Conservation (phyloP, 1,140 invertebrate genomes). For the Prorops nasuta region DNA sequence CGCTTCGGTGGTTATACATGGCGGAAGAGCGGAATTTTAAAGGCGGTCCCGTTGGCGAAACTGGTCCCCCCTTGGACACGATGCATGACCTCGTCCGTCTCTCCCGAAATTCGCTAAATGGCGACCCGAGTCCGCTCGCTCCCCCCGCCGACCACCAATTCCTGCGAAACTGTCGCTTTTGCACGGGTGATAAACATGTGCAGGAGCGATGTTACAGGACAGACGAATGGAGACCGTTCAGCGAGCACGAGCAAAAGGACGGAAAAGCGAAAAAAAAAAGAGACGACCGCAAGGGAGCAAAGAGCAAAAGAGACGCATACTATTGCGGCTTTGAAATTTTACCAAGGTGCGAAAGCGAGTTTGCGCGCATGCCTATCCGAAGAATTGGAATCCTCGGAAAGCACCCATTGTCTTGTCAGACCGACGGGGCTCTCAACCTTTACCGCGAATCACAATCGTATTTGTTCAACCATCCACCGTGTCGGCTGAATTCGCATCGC, state of each 20-base stretch:
- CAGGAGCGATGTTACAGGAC: conserved; percentile 24
- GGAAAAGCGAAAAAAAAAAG: conserved; percentile 19
- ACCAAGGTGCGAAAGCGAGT: too few species aligned
- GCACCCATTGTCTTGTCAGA: conserved; percentile 12
- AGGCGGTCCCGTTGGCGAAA: too few species aligned
- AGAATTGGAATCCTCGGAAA: too few species aligned
- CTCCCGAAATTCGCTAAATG: too few species aligned
- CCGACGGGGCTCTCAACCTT: too few species aligned
- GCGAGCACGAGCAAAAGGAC: conserved; percentile 10
- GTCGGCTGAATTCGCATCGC: conserved; percentile 17
- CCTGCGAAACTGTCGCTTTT: conserved; percentile 36
- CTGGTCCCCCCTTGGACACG: too few species aligned
- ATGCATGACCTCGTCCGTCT: too few species aligned
- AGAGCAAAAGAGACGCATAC: conserved; percentile 13
- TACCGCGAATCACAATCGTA: conserved; percentile 47
- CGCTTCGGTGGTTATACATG: too few species aligned
- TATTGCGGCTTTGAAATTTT: too few species aligned
- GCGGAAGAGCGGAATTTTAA: too few species aligned
- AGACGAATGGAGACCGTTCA: conserved; percentile 34
- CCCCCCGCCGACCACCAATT: conserved; percentile 15
- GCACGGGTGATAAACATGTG: conserved; percentile 30
- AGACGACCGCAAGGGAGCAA: not conserved
- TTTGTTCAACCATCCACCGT: conserved; percentile 10
- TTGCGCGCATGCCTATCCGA: too few species aligned
- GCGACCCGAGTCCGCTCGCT: too few species aligned